Conservation (phyloP, 2,113 vertebrate genomes). For the Galemys pyrenaicus region DNA sequence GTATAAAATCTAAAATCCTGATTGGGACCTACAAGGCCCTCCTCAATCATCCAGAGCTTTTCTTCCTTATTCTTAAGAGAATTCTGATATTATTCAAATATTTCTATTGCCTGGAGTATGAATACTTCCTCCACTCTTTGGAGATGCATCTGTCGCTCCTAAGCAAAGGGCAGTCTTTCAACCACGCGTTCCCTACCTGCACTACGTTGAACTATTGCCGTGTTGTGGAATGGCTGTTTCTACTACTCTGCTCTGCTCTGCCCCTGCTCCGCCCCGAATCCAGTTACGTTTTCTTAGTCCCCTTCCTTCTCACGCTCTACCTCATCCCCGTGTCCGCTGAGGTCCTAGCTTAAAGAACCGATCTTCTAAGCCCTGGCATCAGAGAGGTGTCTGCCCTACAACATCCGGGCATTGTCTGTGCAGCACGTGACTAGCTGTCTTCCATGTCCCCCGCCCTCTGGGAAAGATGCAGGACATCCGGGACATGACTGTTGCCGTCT, state of each 20-base stretch:
- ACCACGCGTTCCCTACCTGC: background rate
- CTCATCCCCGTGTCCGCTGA: background rate
- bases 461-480: background rate
- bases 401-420: too few relatives aligned
- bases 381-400: background rate
- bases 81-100: constrained; percentile 45
- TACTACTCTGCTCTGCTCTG: background rate
- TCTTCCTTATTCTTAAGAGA: background rate
- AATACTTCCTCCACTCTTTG: background rate
- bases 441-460: background rate
- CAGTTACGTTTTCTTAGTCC: background rate
- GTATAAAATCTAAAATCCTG: background rate
- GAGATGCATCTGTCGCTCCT: background rate
- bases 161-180: background rate
- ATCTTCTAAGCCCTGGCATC: background rate
- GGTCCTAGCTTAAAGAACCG: background rate
- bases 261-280: background rate
- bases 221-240: background rate
- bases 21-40: background rate
- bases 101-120: background rate
- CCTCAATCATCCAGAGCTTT: background rate
- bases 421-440: too few relatives aligned
- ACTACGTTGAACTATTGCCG: background rate
- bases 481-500: background rate
- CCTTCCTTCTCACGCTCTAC: background rate